phyloP scores from a whole-genome alignment of 2,888 invertebrate genomes.

The Cyclophora albipunctata region DNA sequence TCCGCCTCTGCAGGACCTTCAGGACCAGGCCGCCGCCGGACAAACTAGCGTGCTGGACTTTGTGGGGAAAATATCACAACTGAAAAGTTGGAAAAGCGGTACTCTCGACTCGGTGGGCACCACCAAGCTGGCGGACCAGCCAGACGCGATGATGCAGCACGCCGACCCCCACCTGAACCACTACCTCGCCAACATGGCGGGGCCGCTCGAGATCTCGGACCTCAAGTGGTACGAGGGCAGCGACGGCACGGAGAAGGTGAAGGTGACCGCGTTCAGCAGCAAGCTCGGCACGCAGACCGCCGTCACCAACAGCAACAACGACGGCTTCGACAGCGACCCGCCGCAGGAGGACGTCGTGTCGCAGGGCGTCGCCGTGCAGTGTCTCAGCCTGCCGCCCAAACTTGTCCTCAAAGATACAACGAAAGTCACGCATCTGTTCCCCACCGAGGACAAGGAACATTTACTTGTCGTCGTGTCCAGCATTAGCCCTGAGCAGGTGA shows the following conservation, averaged over 20 bases:
- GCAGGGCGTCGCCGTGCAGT: slow-evolving; percentile 73
- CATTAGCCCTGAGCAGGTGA: slow-evolving; percentile 48
- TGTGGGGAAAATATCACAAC: slow-evolving; percentile 59
- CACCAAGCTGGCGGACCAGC: slow-evolving; percentile 59
- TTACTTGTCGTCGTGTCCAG: slow-evolving; percentile 76
- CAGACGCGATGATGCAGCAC: slow-evolving; percentile 52
- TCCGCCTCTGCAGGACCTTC: slow-evolving; percentile 51
- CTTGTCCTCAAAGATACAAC: slow-evolving; percentile 66
- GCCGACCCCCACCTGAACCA: slow-evolving; percentile 51
- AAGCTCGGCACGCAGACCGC: slow-evolving; percentile 57
- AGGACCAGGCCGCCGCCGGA: slow-evolving; percentile 36
- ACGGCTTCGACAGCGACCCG: slow-evolving; percentile 68
- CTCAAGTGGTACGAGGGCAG: slow-evolving; percentile 65
- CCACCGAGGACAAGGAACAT: slow-evolving; percentile 81
- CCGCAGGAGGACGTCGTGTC: slow-evolving; percentile 58
- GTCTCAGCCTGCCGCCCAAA: slow-evolving; percentile 69
- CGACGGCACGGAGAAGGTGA: slow-evolving; percentile 57
- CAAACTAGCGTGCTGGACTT: slow-evolving; percentile 59
- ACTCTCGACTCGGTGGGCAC: slow-evolving; percentile 58
- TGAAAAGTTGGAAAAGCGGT: slow-evolving; percentile 64
- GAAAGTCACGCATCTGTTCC: slow-evolving; percentile 78
- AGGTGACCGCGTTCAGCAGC: slow-evolving; percentile 47
- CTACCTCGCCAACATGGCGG: slow-evolving; percentile 56
- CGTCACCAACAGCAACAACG: slow-evolving; percentile 56
- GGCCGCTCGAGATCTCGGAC: slow-evolving; percentile 65